phyloP scores from a whole-genome alignment of 2,113 vertebrate species.

The Salvelinus namaycush region DNA sequence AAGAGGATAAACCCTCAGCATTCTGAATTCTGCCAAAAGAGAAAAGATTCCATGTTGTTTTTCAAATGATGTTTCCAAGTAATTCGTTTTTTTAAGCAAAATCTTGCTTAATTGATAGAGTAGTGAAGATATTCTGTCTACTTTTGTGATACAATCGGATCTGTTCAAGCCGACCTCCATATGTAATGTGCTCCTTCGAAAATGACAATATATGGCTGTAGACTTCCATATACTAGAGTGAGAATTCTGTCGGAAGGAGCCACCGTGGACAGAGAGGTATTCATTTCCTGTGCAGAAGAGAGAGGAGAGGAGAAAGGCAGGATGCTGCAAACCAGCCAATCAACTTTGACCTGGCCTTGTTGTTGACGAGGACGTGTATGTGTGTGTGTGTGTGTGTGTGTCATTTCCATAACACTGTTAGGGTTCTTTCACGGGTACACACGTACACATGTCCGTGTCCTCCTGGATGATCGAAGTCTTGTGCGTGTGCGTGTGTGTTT shows the following conservation, averaged over 20 bases:
- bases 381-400: constrained; percentile 46
- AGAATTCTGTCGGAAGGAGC: not conserved
- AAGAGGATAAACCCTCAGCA: too few relatives aligned
- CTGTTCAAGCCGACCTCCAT: too few relatives aligned
- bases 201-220: not conserved
- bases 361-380: constrained; percentile 46
- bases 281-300: not conserved
- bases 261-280: constrained; percentile 16
- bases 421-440: constrained; percentile 19
- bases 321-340: constrained; percentile 60
- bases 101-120: too few relatives aligned
- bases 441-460: constrained; percentile 18
- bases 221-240: not conserved
- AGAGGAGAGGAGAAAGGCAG: constrained; percentile 32
- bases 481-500: too few relatives aligned
- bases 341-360: constrained; percentile 62
- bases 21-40: too few relatives aligned
- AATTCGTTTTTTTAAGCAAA: too few relatives aligned
- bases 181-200: not conserved
- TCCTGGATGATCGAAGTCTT: not conserved
- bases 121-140: too few relatives aligned
- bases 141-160: too few relatives aligned
- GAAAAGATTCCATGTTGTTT: too few relatives aligned
- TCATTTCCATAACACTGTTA: constrained; percentile 39
- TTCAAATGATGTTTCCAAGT: too few relatives aligned